A percentile compares a stretch with the other conserved stretches of the same genome.
These are phyloP conservation scores for Sinonovacula constricta DNA, from an alignment of 1,140 invertebrate species.

Conservation along the genomic window DNA sequence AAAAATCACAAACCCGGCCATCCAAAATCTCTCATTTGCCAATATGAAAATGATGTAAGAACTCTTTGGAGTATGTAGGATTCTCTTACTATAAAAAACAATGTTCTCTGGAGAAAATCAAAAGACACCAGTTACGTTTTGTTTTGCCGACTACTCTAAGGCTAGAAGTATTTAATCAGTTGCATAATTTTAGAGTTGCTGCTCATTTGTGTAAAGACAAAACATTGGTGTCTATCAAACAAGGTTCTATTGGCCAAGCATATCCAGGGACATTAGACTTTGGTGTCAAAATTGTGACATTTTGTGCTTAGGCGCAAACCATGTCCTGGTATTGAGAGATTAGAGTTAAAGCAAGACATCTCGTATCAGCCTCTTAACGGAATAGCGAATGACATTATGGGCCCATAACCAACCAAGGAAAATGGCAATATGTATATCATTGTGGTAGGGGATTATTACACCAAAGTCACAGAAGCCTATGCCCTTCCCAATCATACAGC, in stretches of 20 bases:
- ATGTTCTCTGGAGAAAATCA: too few species aligned
- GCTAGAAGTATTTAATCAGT: conserved; percentile 34
- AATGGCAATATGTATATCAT: conserved; percentile 66
- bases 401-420: conserved; percentile 27
- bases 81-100: too few species aligned
- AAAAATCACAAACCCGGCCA: too few species aligned
- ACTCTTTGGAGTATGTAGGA: too few species aligned
- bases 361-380: conserved; percentile 32
- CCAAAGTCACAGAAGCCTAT: conserved; percentile 65
- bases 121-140: conserved; percentile 87
- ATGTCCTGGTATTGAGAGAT: conserved; percentile 34
- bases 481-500: conserved; percentile 62
- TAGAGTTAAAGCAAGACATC: conserved; percentile 22
- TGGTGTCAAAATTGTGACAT: conserved; percentile 56
- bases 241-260: conserved; percentile 51
- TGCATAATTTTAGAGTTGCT: conserved; percentile 32
- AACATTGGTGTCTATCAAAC: conserved; percentile 38
- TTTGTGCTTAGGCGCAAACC: conserved; percentile 54
- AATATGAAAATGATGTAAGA: too few species aligned
- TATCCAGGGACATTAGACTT: conserved; percentile 34
- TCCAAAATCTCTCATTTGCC: too few species aligned
- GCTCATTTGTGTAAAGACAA: conserved; percentile 50
- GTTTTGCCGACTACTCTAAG: conserved; percentile 46
- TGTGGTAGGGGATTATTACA: conserved; percentile 62
- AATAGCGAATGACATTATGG: conserved; percentile 49